These are phyloP conservation scores for Sebastes iracundus DNA, from an alignment of 2,797 vertebrate genomes.

Conservation along the genomic window DNA sequence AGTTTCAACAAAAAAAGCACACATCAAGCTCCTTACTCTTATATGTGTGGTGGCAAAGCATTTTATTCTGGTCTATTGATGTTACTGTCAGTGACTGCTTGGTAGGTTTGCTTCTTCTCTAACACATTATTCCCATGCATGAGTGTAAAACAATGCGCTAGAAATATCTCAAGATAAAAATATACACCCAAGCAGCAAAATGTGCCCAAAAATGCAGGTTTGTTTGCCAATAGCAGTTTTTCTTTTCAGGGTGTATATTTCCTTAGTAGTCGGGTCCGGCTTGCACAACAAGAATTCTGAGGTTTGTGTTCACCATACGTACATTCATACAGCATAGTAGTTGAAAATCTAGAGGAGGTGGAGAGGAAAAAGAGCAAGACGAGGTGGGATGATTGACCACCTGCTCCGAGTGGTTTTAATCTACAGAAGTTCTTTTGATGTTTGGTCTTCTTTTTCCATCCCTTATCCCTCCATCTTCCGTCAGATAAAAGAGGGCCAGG, in stretches of 20 bases:
- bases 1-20: background rate
- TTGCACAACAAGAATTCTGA: background rate
- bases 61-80: background rate
- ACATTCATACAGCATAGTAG: background rate
- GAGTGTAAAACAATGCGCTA: background rate
- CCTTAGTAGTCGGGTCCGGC: background rate
- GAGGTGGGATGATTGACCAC: background rate
- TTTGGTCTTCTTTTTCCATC: background rate
- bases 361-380: background rate
- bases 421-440: slow-evolving; percentile 12
- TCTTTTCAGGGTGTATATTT: background rate
- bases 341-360: background rate
- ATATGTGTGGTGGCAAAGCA: background rate
- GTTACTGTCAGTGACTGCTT: background rate
- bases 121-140: background rate
- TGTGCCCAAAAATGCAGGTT: background rate
- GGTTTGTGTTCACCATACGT: background rate
- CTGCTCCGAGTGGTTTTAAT: slow-evolving; percentile 2
- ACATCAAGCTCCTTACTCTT: background rate
- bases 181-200: background rate
- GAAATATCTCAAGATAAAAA: slow-evolving; percentile 14
- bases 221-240: background rate
- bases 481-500: slow-evolving; percentile 1
- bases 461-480: background rate
- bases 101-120: background rate